Conservation (phyloP, 2,113 vertebrate species). For the Prunella himalayana region DNA sequence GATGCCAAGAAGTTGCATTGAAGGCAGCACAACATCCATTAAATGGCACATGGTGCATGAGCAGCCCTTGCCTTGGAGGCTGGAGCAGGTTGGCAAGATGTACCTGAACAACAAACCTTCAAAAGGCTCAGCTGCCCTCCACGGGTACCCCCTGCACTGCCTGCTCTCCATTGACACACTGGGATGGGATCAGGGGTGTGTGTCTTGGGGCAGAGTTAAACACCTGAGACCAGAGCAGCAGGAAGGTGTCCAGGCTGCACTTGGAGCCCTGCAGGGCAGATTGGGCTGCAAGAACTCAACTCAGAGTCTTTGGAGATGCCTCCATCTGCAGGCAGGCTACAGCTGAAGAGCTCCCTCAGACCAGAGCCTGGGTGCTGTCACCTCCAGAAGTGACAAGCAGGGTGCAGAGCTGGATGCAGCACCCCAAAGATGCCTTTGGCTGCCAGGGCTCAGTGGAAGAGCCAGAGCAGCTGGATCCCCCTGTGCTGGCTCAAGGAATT, state of each 20-base stretch:
- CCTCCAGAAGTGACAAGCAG: not conserved
- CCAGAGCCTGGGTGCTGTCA: not conserved
- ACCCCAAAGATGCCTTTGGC: not conserved
- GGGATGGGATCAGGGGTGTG: not conserved
- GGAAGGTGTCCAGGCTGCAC: not conserved
- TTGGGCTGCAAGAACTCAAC: not conserved
- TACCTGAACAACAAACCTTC: not conserved
- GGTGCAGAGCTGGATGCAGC: not conserved
- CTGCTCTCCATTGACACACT: not conserved
- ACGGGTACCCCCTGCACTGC: not conserved
- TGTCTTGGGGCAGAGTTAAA: not conserved
- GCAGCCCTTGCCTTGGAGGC: not conserved
- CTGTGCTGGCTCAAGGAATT: not conserved
- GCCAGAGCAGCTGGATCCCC: not conserved
- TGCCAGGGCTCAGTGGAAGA: not conserved
- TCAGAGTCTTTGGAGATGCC: not conserved
- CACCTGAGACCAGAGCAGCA: not conserved
- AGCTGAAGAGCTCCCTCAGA: not conserved
- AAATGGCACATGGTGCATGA: not conserved
- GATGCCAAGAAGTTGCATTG: not conserved
- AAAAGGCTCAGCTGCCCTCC: not conserved
- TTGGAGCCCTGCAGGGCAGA: rapidly evolving
- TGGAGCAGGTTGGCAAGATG: not conserved
- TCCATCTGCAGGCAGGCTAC: not conserved
- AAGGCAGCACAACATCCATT: not conserved